Base-by-base conservation (phyloP, 2,797 vertebrate genomes). In the Sternotherus odoratus region DNA sequence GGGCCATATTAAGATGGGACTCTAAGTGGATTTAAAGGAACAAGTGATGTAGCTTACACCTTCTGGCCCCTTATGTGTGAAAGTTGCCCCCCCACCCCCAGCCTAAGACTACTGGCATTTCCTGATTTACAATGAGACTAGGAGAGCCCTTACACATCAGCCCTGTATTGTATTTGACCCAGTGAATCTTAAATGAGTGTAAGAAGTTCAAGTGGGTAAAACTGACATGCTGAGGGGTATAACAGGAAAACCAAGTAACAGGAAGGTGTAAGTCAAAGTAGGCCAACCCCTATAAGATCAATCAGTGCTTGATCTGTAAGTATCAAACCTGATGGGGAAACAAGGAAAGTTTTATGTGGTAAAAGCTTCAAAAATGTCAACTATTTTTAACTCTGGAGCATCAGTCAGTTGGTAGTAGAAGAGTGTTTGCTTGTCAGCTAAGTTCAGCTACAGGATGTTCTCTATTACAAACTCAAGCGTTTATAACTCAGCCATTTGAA, bases 311-410 rank as follows among this genome's bases (percentile, higher is more conserved):
- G 1, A 51, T 77, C n/a, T 2, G 1, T n/a, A 48, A 78, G 84
- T 4, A 10, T 86, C 88, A 86, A 92, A 89, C 78, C 93, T 96
- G 92, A 87, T 95, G 92, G 92, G 72, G 84, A 81, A 94, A 92
- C 2, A 13, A 90, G 83, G 94, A 95, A 78, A n/a, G 53, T 53
- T 97, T 95, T 89, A 46, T 72, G 43, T 93, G 81, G 94, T 92
- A 95, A 91, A 95, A 92, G 87, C 79, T 85, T 96, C 88, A 93
- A 92, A 60, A 96, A 93, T 91, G 92, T 96, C 80, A 90, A 82
- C 80, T 94, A 87, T 33, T 75, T 75, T 91, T 90, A 79, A 79
- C 69, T 50, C 48, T 91, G 66, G 89, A 95, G 94, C 92, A 74
- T 91, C 0, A 5, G 96, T 97, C 79, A 82, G 94, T 77, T 75